phyloP scores from a whole-genome alignment of 2,797 vertebrate species.

The Lacerta viridis region DNA sequence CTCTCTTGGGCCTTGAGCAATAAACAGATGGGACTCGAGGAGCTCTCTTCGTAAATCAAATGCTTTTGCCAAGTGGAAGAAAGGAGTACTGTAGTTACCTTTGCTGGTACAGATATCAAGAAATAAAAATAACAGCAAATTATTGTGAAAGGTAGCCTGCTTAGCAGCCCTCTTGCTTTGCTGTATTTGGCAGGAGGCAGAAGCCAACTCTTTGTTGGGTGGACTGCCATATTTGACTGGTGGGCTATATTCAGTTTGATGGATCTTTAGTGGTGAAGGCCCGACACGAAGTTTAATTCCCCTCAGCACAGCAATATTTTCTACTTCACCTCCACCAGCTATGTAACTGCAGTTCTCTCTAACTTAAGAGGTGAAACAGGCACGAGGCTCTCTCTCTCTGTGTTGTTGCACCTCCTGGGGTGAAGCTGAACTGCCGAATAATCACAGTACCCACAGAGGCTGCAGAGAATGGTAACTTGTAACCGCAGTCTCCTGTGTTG shows the following conservation, averaged over 20 bases:
- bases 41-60: conserved; percentile 53
- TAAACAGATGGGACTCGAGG: background rate
- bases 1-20: conserved; percentile 53
- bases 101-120: background rate
- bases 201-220: background rate
- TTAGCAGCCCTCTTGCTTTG: background rate
- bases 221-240: background rate
- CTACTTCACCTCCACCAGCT: background rate
- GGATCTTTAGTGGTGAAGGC: too few species aligned
- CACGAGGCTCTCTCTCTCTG: background rate
- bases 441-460: too few species aligned
- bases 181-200: background rate
- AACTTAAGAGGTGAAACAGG: background rate
- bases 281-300: background rate
- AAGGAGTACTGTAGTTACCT: background rate
- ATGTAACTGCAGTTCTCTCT: background rate
- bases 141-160: background rate
- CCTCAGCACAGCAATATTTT: background rate
- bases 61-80: background rate
- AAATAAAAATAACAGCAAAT: background rate
- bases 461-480: too few species aligned
- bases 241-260: background rate
- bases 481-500: too few species aligned
- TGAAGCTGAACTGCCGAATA: too few species aligned
- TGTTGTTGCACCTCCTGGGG: background rate